A percentile compares a stretch with the other conserved stretches of the same genome.
phyloP scores from a whole-genome alignment of 2,888 invertebrate species.

The Oscheius sp. region DNA sequence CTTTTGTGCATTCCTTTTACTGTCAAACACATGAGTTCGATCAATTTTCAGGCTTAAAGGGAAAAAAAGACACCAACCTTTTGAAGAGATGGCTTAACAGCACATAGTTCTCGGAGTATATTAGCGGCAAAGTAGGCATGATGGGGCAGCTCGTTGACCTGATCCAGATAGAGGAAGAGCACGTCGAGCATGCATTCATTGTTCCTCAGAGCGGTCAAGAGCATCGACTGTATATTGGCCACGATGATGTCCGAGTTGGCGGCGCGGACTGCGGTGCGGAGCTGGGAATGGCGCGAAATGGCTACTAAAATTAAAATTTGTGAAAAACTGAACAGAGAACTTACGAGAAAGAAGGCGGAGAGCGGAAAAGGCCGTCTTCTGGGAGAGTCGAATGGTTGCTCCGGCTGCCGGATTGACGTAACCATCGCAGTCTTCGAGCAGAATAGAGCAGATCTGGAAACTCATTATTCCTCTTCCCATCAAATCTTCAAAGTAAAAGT shows the following conservation, averaged over 20 bases:
- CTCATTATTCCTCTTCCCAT: too few relatives aligned
- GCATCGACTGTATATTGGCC: constrained; percentile 59
- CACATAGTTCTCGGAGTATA: constrained; percentile 50
- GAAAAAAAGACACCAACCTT: not conserved
- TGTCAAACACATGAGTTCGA: too few relatives aligned
- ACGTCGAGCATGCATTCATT: constrained; percentile 50
- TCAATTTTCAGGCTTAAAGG: too few relatives aligned
- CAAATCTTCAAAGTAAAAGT: too few relatives aligned
- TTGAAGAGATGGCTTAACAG: constrained; percentile 56
- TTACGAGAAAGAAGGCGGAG: constrained; percentile 41
- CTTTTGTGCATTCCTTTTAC: too few relatives aligned
- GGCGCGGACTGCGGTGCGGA: constrained; percentile 57
- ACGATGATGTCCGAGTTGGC: constrained; percentile 60
- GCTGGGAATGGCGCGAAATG: constrained; percentile 52
- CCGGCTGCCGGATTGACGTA: constrained; percentile 42
- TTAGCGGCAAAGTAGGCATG: constrained; percentile 18
- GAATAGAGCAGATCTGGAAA: constrained; percentile 53
- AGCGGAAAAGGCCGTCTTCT: constrained; percentile 50
- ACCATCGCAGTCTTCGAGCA: constrained; percentile 59
- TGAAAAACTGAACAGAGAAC: not conserved
- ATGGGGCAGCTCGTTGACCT: constrained; percentile 40
- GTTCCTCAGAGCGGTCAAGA: constrained; percentile 58
- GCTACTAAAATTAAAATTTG: constrained; percentile 43
- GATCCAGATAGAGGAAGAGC: constrained; percentile 52
- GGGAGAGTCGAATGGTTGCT: constrained; percentile 40